Evolutionary conservation across 1,140 invertebrate species (phyloP).

Genomic region (Gryon sp.): DNA sequence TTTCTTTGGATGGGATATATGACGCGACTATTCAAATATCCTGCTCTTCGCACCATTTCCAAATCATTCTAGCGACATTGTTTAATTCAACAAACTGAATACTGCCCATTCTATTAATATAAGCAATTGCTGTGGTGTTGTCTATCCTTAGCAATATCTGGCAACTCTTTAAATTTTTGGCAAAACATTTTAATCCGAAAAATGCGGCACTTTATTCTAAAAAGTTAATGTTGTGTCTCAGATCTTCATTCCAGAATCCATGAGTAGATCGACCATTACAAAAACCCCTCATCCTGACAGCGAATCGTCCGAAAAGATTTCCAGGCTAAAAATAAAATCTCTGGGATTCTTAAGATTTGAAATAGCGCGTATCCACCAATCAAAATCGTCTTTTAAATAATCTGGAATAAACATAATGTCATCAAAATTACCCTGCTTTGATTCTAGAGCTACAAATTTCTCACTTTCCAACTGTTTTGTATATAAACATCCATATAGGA

Average conservation of each 20-base stretch:
- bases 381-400: too few relatives aligned
- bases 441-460: conserved; percentile 23
- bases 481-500: conserved; percentile 58
- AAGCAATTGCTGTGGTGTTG: conserved; percentile 15
- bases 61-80: conserved; percentile 24
- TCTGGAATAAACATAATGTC: conserved; percentile 1
- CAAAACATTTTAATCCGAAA: too few relatives aligned
- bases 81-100: conserved; percentile 12
- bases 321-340: too few relatives aligned
- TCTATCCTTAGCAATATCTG: conserved; percentile 25
- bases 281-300: too few relatives aligned
- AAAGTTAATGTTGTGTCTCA: too few relatives aligned
- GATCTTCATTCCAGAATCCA: too few relatives aligned
- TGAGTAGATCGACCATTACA: too few relatives aligned
- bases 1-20: conserved; percentile 1
- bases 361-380: too few relatives aligned
- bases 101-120: conserved; percentile 19
- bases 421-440: conserved; percentile 27
- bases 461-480: conserved; percentile 57
- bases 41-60: conserved; percentile 10
- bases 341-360: too few relatives aligned
- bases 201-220: too few relatives aligned
- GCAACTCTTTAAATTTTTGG: too few relatives aligned
- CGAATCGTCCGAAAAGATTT: too few relatives aligned
- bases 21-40: conserved; percentile 13